These are phyloP conservation scores for Boulengerochromis microlepis DNA, from an alignment of 2,113 vertebrate genomes.

Conservation along the genomic window DNA sequence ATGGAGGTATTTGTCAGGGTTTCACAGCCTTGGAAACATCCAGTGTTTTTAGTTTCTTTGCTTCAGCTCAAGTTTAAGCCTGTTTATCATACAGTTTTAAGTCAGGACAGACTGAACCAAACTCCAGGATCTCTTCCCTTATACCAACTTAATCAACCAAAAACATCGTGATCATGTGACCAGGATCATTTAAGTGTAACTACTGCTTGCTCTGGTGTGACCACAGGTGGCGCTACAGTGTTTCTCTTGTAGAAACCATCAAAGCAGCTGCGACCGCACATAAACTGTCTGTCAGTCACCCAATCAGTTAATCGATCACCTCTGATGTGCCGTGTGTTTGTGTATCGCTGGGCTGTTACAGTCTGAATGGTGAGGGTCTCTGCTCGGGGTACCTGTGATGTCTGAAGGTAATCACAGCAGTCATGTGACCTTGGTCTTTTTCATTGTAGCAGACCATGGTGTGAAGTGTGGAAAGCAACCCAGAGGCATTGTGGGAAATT, in stretches of 20 bases:
- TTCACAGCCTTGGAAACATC: background rate
- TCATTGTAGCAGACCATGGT: background rate
- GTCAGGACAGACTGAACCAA: background rate
- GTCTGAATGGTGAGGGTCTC: background rate
- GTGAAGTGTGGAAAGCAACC: background rate
- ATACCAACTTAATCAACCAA: background rate
- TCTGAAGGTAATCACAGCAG: background rate
- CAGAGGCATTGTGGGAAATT: background rate
- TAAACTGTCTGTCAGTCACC: background rate
- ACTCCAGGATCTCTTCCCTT: background rate
- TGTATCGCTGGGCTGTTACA: background rate
- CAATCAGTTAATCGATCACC: background rate
- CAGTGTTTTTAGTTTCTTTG: background rate
- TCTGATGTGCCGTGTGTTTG: background rate
- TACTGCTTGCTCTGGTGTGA: background rate
- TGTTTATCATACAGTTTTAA: background rate
- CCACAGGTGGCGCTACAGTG: background rate
- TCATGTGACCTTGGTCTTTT: background rate
- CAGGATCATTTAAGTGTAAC: background rate
- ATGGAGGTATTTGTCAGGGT: background rate
- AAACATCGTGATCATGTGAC: background rate
- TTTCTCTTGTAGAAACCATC: background rate
- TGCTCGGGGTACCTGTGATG: background rate
- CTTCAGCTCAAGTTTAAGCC: background rate
- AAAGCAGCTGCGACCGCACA: background rate